Conservation (phyloP, 2,113 vertebrate genomes). For the Melanotaenia duboulayi region DNA sequence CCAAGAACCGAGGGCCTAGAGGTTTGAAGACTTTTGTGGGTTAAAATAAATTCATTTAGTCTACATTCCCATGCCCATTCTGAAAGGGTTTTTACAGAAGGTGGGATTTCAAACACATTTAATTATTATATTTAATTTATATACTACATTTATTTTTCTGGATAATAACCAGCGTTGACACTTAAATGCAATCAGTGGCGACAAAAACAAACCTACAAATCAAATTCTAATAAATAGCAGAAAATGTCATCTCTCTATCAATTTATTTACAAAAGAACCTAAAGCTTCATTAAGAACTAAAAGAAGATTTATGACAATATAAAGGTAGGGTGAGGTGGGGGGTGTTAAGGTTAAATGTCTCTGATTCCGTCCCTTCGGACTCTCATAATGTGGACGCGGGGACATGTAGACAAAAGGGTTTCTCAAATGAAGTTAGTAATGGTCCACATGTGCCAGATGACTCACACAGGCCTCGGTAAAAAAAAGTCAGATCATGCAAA, state of each 20-base stretch:
- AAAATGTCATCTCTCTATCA: neutral
- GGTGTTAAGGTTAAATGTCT: slow-evolving; percentile 9
- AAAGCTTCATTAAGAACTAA: neutral
- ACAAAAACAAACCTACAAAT: too few species aligned
- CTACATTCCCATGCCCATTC: slow-evolving; percentile 2
- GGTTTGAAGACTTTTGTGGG: slow-evolving; percentile 10
- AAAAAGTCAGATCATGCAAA: slow-evolving; percentile 36
- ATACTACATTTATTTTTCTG: too few species aligned
- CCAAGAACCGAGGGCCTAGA: slow-evolving; percentile 22
- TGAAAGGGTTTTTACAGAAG: too few species aligned
- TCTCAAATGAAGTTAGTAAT: slow-evolving; percentile 73
- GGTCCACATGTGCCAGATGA: slow-evolving; percentile 73
- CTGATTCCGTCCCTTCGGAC: slow-evolving; percentile 25
- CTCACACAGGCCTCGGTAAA: slow-evolving; percentile 35
- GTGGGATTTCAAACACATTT: too few species aligned
- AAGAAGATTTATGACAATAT: neutral
- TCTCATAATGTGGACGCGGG: slow-evolving; percentile 9
- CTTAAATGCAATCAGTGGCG: too few species aligned
- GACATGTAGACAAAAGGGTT: slow-evolving; percentile 58
- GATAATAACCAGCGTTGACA: too few species aligned
- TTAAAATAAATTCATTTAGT: slow-evolving; percentile 14
- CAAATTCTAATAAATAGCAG: neutral
- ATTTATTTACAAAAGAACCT: neutral
- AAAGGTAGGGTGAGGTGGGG: neutral
- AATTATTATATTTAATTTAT: too few species aligned